Base-by-base conservation (phyloP, 2,888 invertebrate genomes). In the Scaptomyza flava region DNA sequence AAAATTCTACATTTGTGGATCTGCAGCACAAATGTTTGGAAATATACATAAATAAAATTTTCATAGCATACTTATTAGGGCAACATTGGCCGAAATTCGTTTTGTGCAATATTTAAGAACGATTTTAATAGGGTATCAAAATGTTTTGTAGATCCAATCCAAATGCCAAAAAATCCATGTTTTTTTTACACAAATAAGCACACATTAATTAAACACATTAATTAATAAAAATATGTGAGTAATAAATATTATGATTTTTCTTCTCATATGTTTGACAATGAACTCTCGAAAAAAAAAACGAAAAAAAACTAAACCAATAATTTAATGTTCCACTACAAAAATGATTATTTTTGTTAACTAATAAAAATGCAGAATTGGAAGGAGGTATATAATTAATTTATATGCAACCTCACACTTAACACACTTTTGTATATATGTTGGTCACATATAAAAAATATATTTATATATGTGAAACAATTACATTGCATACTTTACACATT, bases 291-390 rank as follows among this genome's bases (percentile, higher is more conserved):
- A 41, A 41, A 81, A 77, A 64, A 76, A 65, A 65, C 79, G 72
- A 63, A 76, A 66, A 61, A 66, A 66, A 69, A 71, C 62, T 60
- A 46, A 67, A 62, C 62, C 67, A 59, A 68, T 53, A 53, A 56
- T 43, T 57, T 53, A 68, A 72, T 64, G 64, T 72, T 68, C 62
- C 34, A 73, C 66, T 66, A 63, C 67, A 36, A 38, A 71, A 60
- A 66, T 62, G 41, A 57, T 68, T 31, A 67, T 56, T 72, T 41
- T 48, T 46, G 43, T 68, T 45, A 59, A 77, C 57, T 46, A 50
- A 59, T 51, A 58, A 59, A 72, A 75, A 85, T 81, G 91, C 91
- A 91, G 91, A 91, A 91, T 89, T 91, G 91, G 91, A 91, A 91
- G 89, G 91, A 91, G 91, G 91, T 91, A 91, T 90, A 89, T 89